phyloP scores from a whole-genome alignment of 2,113 vertebrate species.

The Otis tarda region DNA sequence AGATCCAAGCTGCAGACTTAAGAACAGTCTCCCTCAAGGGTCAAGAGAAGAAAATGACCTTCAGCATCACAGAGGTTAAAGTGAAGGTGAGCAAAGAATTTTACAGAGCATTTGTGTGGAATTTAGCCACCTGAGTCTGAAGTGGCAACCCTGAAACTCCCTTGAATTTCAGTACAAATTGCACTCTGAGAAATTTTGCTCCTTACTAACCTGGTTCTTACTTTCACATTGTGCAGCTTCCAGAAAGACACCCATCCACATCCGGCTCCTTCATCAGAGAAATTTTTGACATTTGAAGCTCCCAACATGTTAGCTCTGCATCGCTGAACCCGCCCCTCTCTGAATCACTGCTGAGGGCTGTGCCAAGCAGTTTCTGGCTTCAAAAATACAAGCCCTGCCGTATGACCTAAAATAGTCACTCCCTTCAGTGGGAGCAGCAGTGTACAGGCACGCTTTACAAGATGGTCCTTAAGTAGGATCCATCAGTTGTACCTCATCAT shows the following conservation, averaged over 20 bases:
- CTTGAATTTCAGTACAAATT: neutral
- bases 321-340: neutral
- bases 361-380: neutral
- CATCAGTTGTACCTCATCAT: neutral
- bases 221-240: neutral
- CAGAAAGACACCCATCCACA: neutral
- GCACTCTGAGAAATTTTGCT: neutral
- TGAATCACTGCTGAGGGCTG: neutral
- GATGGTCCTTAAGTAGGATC: neutral
- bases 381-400: neutral
- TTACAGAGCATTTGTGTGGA: neutral
- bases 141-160: neutral
- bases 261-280: fast-evolving
- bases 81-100: neutral
- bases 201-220: neutral
- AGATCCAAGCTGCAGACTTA: neutral
- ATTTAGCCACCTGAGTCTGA: too few species aligned
- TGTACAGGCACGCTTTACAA: neutral
- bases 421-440: neutral
- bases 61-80: neutral
- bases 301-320: neutral
- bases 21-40: neutral
- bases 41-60: neutral
- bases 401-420: neutral
- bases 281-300: neutral